Base-by-base conservation (phyloP, 2,113 vertebrate genomes). In the Passer domesticus region DNA sequence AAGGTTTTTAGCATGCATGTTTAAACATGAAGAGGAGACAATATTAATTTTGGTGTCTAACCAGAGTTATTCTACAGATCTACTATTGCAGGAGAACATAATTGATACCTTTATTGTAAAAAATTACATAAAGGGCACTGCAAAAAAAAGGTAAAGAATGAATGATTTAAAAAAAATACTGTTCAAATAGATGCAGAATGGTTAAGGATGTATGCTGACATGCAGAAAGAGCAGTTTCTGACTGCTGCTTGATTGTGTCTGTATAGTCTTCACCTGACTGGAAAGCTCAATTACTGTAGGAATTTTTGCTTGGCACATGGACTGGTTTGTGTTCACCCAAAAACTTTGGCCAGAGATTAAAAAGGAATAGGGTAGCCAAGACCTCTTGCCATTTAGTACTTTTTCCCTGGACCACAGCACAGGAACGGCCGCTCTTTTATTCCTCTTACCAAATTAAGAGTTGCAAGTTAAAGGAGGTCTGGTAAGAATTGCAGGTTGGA, bases 1-100 rank as follows among this genome's bases (percentile, higher is more conserved):
- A 87, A 87, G 64, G 52, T 68, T 94, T 95, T 92, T 96, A 90
- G 91, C 90, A 67, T 47, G 81, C 39, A 68, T 82, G 17, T 96
- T 74, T 96, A 62, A 88, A 94, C 8, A 19, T 90, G 88, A 96
- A 86, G 46, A 68, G 49, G 69, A 87, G 53, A 62, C 33, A 62
- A 13, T 78, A 64, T 28, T 76, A 2, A 53, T 69, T 91, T 68
- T 76, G 59, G 15, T 88, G 33, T 88, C 67, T 85, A 80, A 30
- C 52, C 13, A 12, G 28, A 56, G 44, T 76, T 87, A 31, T 66
- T 83, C 27, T 70, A 15, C 37, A 46, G 31, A 43, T 27, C 60
- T 37, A 3, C 8, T 4, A 23, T 66, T 95, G 73, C 17, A 77
- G 70, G 53, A 82, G 76, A 37, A 67, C 11, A 16, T 81, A 52